Percentiles rank a stretch among this genome's conserved stretches.
phyloP scores from a whole-genome alignment of 2,113 vertebrate genomes.

The Corydoras sp. region DNA sequence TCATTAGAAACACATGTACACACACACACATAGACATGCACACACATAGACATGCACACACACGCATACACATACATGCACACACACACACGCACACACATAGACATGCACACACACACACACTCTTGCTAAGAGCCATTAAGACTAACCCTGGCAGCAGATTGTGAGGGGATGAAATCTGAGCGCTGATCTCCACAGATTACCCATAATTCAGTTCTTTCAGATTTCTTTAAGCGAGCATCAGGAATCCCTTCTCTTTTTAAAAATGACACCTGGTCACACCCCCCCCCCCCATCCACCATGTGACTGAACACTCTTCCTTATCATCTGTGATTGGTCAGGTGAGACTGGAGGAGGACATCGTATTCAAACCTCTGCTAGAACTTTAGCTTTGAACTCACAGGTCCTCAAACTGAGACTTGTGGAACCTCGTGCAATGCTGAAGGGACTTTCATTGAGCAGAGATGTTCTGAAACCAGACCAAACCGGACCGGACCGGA shows the following conservation, averaged over 20 bases:
- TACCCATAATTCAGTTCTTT: neutral
- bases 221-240: no score
- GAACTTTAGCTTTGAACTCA: no score
- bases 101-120: neutral
- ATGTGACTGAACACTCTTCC: no score
- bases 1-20: constrained; percentile 33
- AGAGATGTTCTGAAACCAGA: no score
- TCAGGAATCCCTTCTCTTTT: constrained; percentile 18
- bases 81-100: constrained; percentile 12
- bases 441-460: no score
- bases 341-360: no score
- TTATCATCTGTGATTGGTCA: no score
- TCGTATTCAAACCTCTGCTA: no score
- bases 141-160: constrained; percentile 19
- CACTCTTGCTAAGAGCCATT: constrained; percentile 5
- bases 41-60: constrained; percentile 4
- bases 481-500: no score
- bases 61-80: neutral
- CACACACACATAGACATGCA: constrained; percentile 2
- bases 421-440: no score
- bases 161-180: constrained; percentile 5
- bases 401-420: no score
- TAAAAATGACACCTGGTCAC: constrained; percentile 40
- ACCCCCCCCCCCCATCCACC: no score
- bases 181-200: neutral